Conservation (phyloP, 2,888 invertebrate genomes). For the Meteorus colon region DNA sequence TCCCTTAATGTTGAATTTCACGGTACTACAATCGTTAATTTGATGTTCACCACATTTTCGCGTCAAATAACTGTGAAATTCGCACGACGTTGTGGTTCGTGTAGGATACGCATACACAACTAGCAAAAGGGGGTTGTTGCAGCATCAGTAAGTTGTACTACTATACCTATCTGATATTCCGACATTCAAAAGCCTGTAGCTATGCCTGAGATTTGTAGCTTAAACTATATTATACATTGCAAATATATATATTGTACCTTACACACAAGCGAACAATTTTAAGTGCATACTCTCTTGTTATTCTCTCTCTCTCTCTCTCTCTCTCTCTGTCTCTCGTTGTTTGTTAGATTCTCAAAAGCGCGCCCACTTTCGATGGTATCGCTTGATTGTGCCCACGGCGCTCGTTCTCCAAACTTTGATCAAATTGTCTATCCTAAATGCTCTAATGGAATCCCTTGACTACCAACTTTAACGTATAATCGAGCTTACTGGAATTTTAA, state of each 20-base stretch:
- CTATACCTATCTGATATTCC: slow-evolving; percentile 28
- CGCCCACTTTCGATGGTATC: slow-evolving; percentile 13
- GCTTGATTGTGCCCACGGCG: slow-evolving; percentile 47
- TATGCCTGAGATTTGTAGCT: slow-evolving; percentile 50
- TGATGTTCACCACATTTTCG: slow-evolving; percentile 31
- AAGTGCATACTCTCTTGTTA: neutral
- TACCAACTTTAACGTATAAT: slow-evolving; percentile 43
- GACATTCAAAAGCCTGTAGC: slow-evolving; percentile 44
- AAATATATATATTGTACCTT: neutral
- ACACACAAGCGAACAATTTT: neutral
- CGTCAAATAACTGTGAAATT: slow-evolving; percentile 54
- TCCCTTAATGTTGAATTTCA: neutral
- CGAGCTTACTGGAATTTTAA: slow-evolving; percentile 40
- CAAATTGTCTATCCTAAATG: slow-evolving; percentile 56
- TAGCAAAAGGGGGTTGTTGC: neutral
- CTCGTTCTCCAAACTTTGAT: slow-evolving; percentile 55
- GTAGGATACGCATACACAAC: neutral
- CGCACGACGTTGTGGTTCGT: slow-evolving; percentile 42
- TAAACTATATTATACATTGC: slow-evolving; percentile 30
- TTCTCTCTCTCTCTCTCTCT: neutral
- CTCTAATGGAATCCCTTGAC: slow-evolving; percentile 39
- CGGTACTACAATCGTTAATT: slow-evolving; percentile 30
- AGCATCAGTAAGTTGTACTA: neutral
- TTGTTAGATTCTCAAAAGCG: slow-evolving; percentile 1
- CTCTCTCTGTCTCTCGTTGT: neutral